Base-by-base conservation (phyloP, 2,797 vertebrate genomes). In the Ptychobarbus kaznakovi region DNA sequence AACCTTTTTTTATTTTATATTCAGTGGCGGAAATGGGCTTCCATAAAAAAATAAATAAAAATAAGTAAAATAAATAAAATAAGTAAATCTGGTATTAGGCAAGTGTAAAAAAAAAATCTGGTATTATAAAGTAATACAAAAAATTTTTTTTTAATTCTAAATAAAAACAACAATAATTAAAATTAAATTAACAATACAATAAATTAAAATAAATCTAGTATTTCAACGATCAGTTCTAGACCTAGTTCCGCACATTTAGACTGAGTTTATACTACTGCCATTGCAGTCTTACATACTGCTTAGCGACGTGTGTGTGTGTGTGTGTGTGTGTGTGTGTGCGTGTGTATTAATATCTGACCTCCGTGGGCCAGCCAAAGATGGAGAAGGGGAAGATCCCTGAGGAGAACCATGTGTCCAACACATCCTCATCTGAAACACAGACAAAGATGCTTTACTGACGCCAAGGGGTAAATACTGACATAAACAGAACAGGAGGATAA, bases 341-440 rank as follows among this genome's bases (percentile, higher is more conserved):
- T 32, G 32, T 76, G 32, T 20, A 20, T 77, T 58, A 58, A 78
- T 61, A 61, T 79, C 86, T 87, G 85, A 97, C 96, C 94, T 96
- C 94, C 86, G 94, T 95, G 87, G 97, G 97, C 97, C 97, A 98
- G 6, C 97, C 97, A 4, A 98, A 95, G 90, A 98, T 98, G 80
- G 97, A 98, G 89, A 98, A 97, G 18, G 97, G 97, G 90, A 98
- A 98, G 88, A 98, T 94, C 66, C 96, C 97, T 5, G 97, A 98
- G 0, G 97, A 98, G 92, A 97, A 98, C 97, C 97, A 98, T 32
- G 97, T 98, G 88, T 98, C 97, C 90, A 98, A 90, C 28, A 98
- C 97, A 20, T 98, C 97, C 73, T 97, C 97, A 78, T 98, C 97
- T 98, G 91, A 78, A 91, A 92, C 13, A 69, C 65, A 73, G n/a